Evolutionary conservation across 2,888 invertebrate genomes (phyloP), one percentile per base, ranked within the genome.

Genomic region (Cataglyphis cursor): DNA sequence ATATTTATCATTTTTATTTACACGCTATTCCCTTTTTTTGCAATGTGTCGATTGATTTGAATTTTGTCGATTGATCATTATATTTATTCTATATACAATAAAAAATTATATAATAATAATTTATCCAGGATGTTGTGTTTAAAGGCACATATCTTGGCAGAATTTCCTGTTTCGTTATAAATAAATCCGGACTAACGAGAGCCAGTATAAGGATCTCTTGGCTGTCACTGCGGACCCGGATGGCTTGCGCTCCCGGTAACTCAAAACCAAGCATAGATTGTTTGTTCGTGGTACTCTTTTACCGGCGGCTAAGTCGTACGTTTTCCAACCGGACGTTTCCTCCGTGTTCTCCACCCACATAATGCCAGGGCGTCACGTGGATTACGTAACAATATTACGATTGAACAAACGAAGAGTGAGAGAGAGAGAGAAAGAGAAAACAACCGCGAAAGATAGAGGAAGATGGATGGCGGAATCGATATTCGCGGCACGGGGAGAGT

Each of bases 261-360:
- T 84, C 68, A 86, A 89, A 87, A 86, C 83, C 82, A 64, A 84
- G 76, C 64, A 66, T 44, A 80, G 78, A 80, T 80, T 80, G 83
- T 73, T 31, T 65, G 82, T 83, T 74, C 78, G 48, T 68, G 82
- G 70, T 72, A 78, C 51, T 59, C 75, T 78, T 85, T 80, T 73
- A 76, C 70, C 76, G 82, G 59, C 81, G 75, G 83, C 80, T 81
- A 62, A 85, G 86, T 78, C 86, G 81, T 87, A 88, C 74, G 73
- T 86, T 89, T 87, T 82, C 85, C 81, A 85, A 65, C 62, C 81
- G 83, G 89, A 87, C 89, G 85, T 90, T 89, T 90, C 88, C 90
- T 83, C 57, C 87, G 83, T 89, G 90, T 90, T 90, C 87, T 88
- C 89, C 88, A 90, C 89, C 90, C 90, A 90, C 90, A 81, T 89